These are phyloP conservation scores for Mechanitis messenoides DNA, from an alignment of 2,888 invertebrate species.

Conservation along the genomic window DNA sequence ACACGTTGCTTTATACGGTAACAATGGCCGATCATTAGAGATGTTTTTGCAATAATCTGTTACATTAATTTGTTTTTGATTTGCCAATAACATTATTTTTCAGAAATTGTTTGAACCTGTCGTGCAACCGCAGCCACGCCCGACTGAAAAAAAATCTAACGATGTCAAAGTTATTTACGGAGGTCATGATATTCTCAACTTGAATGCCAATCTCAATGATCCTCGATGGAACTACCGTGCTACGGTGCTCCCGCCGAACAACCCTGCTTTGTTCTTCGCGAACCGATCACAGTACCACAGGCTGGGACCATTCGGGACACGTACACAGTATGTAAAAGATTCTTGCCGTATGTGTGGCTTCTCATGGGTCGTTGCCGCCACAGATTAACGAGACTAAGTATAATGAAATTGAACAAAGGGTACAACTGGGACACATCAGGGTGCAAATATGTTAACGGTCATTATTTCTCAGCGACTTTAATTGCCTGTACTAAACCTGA, in stretches of 20 bases:
- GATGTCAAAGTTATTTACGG: constrained; percentile 67
- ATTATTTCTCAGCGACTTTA: constrained; percentile 45
- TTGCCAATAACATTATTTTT: constrained; percentile 31
- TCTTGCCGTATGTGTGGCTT: constrained; percentile 72
- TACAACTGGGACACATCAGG: constrained; percentile 67
- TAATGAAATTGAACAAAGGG: constrained; percentile 59
- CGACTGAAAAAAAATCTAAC: constrained; percentile 53
- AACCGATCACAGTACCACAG: constrained; percentile 80
- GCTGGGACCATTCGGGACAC: constrained; percentile 72
- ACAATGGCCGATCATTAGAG: background rate
- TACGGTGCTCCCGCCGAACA: constrained; percentile 74
- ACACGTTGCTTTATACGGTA: too few species aligned
- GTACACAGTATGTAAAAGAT: constrained; percentile 76
- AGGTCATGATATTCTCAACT: constrained; percentile 77
- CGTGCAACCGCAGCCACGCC: constrained; percentile 66
- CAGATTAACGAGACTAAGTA: constrained; percentile 56
- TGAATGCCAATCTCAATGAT: constrained; percentile 74
- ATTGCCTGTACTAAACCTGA: constrained; percentile 39
- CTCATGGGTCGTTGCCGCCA: constrained; percentile 69
- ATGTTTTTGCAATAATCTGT: background rate
- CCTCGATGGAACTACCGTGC: constrained; percentile 75
- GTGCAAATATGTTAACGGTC: constrained; percentile 50
- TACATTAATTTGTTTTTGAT: too few species aligned
- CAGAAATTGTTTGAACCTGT: constrained; percentile 69
- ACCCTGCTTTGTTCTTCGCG: constrained; percentile 76